A percentile compares a stretch with the other conserved stretches of the same genome.
Conservation (phyloP, 2,888 invertebrate genomes). For the Germaria angustata region DNA sequence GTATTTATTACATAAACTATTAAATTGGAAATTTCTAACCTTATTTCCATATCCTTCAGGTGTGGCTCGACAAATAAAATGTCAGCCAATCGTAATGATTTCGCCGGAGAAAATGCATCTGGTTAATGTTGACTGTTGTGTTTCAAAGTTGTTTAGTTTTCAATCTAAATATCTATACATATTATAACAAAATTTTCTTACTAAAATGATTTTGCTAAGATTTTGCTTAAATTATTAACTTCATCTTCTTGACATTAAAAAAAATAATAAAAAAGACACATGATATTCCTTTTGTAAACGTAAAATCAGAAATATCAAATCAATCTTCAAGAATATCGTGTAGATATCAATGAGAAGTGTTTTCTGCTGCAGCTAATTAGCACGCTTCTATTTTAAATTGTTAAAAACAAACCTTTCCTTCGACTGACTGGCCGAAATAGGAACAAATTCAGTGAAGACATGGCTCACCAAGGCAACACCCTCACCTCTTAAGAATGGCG, state of each 20-base stretch:
- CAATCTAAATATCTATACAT: too few species aligned
- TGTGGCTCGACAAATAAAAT: too few species aligned
- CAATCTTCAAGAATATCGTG: conserved; percentile 17
- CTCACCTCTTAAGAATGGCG: neutral
- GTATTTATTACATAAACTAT: too few species aligned
- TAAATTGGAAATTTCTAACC: too few species aligned
- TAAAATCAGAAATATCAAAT: neutral
- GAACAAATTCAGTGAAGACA: neutral
- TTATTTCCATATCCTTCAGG: too few species aligned
- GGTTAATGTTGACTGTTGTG: too few species aligned
- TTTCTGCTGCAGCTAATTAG: conserved; percentile 41
- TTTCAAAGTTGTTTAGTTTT: too few species aligned
- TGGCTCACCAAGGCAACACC: neutral
- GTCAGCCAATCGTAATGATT: too few species aligned
- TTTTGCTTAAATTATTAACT: neutral
- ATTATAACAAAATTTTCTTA: too few species aligned
- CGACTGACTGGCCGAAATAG: neutral
- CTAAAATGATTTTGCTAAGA: too few species aligned
- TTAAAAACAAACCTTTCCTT: neutral
- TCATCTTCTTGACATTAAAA: conserved; percentile 23
- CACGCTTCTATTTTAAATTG: conserved; percentile 33
- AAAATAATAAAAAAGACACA: neutral
- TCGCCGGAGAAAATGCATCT: too few species aligned
- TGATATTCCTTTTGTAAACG: too few species aligned
- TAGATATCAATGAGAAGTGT: conserved; percentile 39